A percentile compares a stretch with the other conserved stretches of the same genome.
Evolutionary conservation across 2,113 vertebrate genomes (phyloP).

Genomic region (Stegostoma tigrinum): DNA sequence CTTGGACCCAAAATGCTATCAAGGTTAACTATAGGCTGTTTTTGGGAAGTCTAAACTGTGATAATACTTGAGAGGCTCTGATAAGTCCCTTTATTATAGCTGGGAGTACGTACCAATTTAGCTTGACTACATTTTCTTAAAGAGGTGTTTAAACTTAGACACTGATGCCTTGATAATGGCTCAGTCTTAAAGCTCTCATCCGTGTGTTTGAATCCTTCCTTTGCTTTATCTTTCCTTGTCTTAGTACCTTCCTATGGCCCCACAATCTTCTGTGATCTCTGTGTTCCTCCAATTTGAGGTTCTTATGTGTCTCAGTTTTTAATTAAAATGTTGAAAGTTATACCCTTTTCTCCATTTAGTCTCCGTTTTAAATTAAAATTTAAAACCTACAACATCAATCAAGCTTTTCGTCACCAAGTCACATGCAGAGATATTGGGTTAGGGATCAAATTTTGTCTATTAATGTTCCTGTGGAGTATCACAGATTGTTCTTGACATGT

Average conservation of each 20-base stretch:
- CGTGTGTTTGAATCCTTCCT: background rate
- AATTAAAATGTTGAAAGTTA: background rate
- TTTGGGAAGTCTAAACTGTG: background rate
- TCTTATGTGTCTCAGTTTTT: background rate
- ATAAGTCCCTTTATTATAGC: background rate
- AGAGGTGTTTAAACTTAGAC: background rate
- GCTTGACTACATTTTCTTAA: background rate
- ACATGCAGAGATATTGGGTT: background rate
- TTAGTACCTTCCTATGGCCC: background rate
- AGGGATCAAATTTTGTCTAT: background rate
- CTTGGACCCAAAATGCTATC: background rate
- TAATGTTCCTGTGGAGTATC: background rate
- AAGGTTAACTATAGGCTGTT: background rate
- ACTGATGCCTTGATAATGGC: background rate
- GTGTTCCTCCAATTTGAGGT: background rate
- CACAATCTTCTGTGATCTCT: background rate
- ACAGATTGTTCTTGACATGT: background rate
- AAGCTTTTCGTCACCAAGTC: background rate
- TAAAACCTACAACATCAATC: background rate
- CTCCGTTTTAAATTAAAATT: background rate
- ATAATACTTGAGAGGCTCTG: background rate
- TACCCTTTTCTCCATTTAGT: background rate
- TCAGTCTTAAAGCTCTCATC: background rate
- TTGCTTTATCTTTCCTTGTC: background rate
- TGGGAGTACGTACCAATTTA: background rate